phyloP scores from a whole-genome alignment of 2,797 vertebrate genomes.

The Hylomyscus alleni region DNA sequence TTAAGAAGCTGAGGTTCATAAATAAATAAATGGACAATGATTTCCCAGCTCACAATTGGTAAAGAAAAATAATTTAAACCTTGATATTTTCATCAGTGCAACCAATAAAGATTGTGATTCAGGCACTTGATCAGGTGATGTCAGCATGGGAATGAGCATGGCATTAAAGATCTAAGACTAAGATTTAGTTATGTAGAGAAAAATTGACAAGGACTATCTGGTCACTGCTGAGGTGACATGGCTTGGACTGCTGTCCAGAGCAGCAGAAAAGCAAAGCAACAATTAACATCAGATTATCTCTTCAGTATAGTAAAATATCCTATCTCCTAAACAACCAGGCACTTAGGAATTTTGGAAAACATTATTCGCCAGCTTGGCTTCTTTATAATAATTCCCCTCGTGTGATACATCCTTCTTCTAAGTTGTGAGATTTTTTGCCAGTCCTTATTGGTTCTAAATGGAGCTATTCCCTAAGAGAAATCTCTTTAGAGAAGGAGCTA shows the following conservation, averaged over 20 bases:
- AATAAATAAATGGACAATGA: not conserved
- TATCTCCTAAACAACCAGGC: conserved; percentile 48
- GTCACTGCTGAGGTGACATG: not conserved
- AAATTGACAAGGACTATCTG: not conserved
- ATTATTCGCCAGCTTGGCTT: not conserved
- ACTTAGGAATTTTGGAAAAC: conserved; percentile 48
- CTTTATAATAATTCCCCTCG: conserved; percentile 42
- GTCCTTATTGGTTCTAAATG: conserved; percentile 56
- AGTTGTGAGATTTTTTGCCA: conserved; percentile 56
- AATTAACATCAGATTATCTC: not conserved
- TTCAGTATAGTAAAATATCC: not conserved
- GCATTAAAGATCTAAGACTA: conserved; percentile 6
- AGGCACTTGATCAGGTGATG: not conserved
- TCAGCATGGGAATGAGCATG: not conserved
- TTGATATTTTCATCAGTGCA: not conserved
- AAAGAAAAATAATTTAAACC: conserved; percentile 27
- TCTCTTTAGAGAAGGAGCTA: conserved; percentile 39
- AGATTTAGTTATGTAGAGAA: conserved; percentile 43
- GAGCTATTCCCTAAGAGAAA: conserved; percentile 54
- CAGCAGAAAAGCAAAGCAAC: not conserved
- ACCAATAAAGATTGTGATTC: conserved; percentile 23
- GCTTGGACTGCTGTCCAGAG: not conserved
- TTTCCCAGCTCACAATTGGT: not conserved
- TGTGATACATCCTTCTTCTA: conserved; percentile 46
- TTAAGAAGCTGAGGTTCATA: conserved; percentile 28